phyloP scores from a whole-genome alignment of 2,113 vertebrate species.

The Pseudonaja textilis region DNA sequence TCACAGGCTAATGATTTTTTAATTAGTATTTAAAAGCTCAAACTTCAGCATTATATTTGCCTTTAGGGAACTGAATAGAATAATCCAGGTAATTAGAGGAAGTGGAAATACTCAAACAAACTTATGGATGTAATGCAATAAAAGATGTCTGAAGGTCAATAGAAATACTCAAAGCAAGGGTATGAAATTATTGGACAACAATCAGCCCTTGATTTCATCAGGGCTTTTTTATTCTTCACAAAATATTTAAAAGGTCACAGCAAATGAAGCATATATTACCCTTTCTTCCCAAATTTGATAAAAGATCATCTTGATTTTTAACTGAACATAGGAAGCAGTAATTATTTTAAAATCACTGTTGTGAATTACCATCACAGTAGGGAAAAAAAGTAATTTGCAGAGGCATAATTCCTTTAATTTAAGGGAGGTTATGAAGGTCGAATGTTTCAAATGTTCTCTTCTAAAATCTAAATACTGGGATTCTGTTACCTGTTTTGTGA shows the following conservation, averaged over 20 bases:
- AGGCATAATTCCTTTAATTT: slow-evolving; percentile 24
- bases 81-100: slow-evolving; percentile 70
- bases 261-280: slow-evolving; percentile 7
- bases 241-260: slow-evolving; percentile 1
- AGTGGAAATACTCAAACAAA: slow-evolving; percentile 68
- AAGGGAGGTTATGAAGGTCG: not conserved
- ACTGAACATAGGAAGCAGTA: slow-evolving; percentile 18
- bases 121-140: slow-evolving; percentile 55
- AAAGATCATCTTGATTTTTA: slow-evolving; percentile 23
- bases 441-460: not conserved
- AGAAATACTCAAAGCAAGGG: slow-evolving; percentile 42
- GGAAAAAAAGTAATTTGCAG: slow-evolving; percentile 18
- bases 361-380: slow-evolving; percentile 21
- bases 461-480: not conserved
- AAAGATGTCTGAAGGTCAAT: slow-evolving; percentile 68
- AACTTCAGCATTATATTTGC: slow-evolving; percentile 68
- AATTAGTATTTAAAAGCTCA: slow-evolving; percentile 73
- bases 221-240: slow-evolving; percentile 13
- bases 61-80: slow-evolving; percentile 65
- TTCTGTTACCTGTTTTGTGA: not conserved
- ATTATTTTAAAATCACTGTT: slow-evolving; percentile 39
- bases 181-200: slow-evolving; percentile 36
- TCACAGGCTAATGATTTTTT: slow-evolving; percentile 75
- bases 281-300: not conserved
- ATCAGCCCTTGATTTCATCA: slow-evolving; percentile 9